phyloP scores from a whole-genome alignment of 2,113 vertebrate species.

The Xiphophorus hellerii region DNA sequence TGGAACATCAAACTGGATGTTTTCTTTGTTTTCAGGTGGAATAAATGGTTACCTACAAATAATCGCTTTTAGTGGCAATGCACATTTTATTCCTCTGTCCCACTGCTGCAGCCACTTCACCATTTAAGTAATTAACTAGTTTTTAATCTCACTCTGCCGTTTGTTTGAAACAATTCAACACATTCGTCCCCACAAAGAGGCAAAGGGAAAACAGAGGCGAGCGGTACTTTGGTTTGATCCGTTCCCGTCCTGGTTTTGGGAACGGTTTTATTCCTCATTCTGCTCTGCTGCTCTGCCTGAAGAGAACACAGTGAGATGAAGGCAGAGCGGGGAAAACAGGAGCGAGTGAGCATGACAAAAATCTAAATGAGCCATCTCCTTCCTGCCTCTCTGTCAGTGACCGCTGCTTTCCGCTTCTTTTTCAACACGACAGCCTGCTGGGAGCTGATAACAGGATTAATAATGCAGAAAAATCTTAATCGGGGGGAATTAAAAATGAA shows the following conservation, averaged over 20 bases:
- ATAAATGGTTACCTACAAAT: too few species aligned
- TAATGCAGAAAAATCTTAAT: constrained; percentile 92
- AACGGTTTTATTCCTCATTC: constrained; percentile 40
- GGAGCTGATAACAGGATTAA: constrained; percentile 99
- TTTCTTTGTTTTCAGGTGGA: too few species aligned
- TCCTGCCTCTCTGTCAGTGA: constrained; percentile 79
- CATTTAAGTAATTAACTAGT: too few species aligned
- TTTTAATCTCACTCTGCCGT: too few species aligned
- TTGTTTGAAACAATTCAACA: too few species aligned
- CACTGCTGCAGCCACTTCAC: too few species aligned
- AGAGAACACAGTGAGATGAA: constrained; percentile 31
- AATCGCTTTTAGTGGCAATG: too few species aligned
- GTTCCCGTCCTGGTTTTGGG: constrained; percentile 39
- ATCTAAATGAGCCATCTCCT: constrained; percentile 70
- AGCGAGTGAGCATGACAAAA: constrained; percentile 44
- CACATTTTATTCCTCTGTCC: too few species aligned
- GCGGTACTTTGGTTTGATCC: not conserved
- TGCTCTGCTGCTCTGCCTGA: constrained; percentile 28
- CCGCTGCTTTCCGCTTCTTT: constrained; percentile 87
- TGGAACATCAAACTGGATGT: too few species aligned
- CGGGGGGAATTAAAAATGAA: constrained; percentile 92
- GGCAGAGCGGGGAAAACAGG: not conserved
- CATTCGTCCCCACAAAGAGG: too few species aligned
- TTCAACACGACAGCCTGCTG: constrained; percentile 93
- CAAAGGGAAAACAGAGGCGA: too few species aligned